Evolutionary conservation across 2,888 invertebrate species (phyloP), one percentile per base, ranked within the genome.

Genomic region (Cosmopolites sordidus): DNA sequence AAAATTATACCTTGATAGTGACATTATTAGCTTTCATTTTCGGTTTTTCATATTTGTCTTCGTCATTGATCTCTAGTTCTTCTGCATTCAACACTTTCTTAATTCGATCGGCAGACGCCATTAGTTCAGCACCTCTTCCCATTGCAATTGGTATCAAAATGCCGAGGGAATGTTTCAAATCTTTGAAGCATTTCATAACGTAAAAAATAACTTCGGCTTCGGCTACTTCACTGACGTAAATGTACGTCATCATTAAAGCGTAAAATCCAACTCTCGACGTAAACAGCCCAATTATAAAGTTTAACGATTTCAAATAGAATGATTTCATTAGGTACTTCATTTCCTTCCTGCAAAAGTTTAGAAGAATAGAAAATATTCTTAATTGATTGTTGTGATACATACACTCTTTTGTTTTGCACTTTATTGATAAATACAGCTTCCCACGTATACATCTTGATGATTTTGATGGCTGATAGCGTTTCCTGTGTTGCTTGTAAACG

Each of bases 321-420:
- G 59, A 48, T 51, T 50, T 59, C 48, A 66, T 47, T 46, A 67
- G 58, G 6, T 44, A 59, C 17, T 47, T 56, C 48, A 65, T 60
- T 60, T 67, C 67, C 43, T 61, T 64, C 8, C 67, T 67, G 48
- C 43, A 66, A 62, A 43, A 48, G n/a, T n/a, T n/a, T n/a, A n/a
- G n/a, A n/a, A n/a, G n/a, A n/a, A n/a, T n/a, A n/a, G n/a, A n/a
- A n/a, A n/a, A n/a, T n/a, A n/a, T n/a, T n/a, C n/a, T n/a, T n/a
- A n/a, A n/a, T n/a, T 12, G 5, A 38, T 38, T 6, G 12, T 33
- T 12, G 33, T 5, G 3, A 2, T 46, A 56, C 58, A 61, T 62
- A 69, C 69, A 52, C 58, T 63, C 69, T 62, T 8, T 61, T 79
- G 68, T 49, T 78, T 75, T 58, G 83, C 74, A 69, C 84, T 84